A percentile compares a stretch with the other conserved stretches of the same genome.
phyloP scores from a whole-genome alignment of 53 echinoderm and acorn worm genomes.

The Crossaster papposus region DNA sequence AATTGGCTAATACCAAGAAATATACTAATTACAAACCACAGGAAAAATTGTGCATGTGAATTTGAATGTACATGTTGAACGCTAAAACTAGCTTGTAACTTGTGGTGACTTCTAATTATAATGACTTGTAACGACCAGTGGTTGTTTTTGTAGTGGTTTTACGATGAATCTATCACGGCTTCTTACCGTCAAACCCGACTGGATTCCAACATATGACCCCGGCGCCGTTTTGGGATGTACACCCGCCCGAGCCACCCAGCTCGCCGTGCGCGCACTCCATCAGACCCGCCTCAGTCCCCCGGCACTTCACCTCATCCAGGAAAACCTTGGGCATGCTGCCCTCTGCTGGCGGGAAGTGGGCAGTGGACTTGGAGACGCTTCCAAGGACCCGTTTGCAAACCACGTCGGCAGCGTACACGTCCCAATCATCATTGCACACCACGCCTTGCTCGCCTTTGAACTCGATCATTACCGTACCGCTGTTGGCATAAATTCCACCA shows the following conservation, averaged over 20 bases:
- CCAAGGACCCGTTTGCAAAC: constrained; percentile 12
- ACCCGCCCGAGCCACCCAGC: not conserved
- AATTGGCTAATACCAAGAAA: too few relatives aligned
- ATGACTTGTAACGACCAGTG: too few relatives aligned
- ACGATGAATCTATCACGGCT: too few relatives aligned
- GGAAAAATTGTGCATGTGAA: too few relatives aligned
- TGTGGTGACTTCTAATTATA: too few relatives aligned
- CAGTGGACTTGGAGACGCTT: constrained; percentile 17
- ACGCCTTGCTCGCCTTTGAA: constrained; percentile 3
- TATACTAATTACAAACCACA: too few relatives aligned
- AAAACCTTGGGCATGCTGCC: not conserved
- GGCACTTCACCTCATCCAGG: constrained; percentile 30
- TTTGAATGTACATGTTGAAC: too few relatives aligned
- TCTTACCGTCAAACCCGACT: not conserved
- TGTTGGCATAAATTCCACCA: not conserved
- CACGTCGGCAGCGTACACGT: constrained; percentile 37
- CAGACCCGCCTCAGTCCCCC: not conserved
- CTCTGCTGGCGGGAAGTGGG: not conserved
- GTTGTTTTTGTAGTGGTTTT: too few relatives aligned
- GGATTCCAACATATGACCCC: constrained; percentile 34
- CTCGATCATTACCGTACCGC: constrained; percentile 18
- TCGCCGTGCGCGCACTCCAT: constrained; percentile 10
- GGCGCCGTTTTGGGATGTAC: constrained; percentile 1
- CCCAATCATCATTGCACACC: constrained; percentile 39
- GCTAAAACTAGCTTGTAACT: too few relatives aligned